These are phyloP conservation scores for Neogobius melanostomus DNA, from an alignment of 2,113 vertebrate genomes.

Conservation along the genomic window DNA sequence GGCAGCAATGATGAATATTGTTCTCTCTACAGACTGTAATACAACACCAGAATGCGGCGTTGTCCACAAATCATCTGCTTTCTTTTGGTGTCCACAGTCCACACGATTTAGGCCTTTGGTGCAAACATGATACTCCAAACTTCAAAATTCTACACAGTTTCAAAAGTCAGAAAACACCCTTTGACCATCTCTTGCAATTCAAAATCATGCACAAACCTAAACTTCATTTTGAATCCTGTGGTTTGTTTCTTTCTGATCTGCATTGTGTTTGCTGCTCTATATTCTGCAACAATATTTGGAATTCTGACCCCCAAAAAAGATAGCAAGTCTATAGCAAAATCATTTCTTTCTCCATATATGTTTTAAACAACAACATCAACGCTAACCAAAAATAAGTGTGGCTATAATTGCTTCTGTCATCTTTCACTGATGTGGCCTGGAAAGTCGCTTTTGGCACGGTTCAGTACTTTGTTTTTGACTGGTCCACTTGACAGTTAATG, in stretches of 20 bases:
- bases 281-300: not conserved
- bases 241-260: too few relatives aligned
- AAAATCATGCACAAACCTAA: too few relatives aligned
- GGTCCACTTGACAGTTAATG: constrained; percentile 30
- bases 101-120: constrained; percentile 1
- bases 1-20: constrained; percentile 41
- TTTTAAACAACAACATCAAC: too few relatives aligned
- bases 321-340: not conserved
- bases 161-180: too few relatives aligned
- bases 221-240: too few relatives aligned
- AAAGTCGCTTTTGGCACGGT: not conserved
- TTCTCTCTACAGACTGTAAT: constrained; percentile 42
- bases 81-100: constrained; percentile 24
- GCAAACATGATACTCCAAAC: too few relatives aligned
- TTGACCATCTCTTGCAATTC: too few relatives aligned
- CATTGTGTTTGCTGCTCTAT: too few relatives aligned
- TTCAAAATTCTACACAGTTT: too few relatives aligned
- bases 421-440: not conserved
- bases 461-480: not conserved
- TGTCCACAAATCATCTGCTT: constrained; percentile 26
- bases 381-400: not conserved
- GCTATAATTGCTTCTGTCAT: not conserved
- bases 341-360: not conserved
- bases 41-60: constrained; percentile 29
- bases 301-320: too few relatives aligned